Percentiles rank a stretch among this genome's conserved stretches.
Conservation (phyloP, 2,888 invertebrate genomes). For the Philereme transversata region DNA sequence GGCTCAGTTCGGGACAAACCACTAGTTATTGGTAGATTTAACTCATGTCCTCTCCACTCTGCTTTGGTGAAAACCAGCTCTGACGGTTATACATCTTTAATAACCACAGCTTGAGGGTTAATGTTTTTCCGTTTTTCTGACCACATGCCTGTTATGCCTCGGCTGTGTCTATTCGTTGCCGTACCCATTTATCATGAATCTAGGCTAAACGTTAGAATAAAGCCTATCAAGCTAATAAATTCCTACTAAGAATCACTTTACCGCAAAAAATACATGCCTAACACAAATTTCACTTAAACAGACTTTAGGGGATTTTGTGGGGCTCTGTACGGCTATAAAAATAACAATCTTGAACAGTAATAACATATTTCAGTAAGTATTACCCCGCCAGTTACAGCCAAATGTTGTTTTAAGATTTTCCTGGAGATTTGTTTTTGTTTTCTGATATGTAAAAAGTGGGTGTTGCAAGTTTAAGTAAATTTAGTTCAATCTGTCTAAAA, state of each 20-base stretch:
- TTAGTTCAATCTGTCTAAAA: no score
- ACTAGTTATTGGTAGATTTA: no score
- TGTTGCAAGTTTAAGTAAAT: no score
- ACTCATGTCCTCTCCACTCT: no score
- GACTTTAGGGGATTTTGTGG: constrained; percentile 61
- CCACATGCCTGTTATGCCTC: neutral
- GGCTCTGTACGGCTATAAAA: constrained; percentile 58
- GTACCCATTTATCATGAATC: no score
- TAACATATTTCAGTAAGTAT: constrained; percentile 44
- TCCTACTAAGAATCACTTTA: constrained; percentile 55
- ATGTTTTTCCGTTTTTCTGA: constrained; percentile 12
- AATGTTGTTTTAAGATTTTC: constrained; percentile 17
- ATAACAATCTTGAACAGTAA: constrained; percentile 52
- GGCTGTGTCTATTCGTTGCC: no score
- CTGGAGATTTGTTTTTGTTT: constrained; percentile 4
- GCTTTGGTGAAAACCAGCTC: no score
- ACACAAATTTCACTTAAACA: constrained; percentile 70
- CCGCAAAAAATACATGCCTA: constrained; percentile 53
- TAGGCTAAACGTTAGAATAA: constrained; percentile 11
- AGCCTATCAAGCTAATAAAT: constrained; percentile 36
- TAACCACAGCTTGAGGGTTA: no score
- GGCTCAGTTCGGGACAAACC: no score
- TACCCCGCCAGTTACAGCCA: constrained; percentile 23
- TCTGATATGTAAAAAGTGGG: neutral
- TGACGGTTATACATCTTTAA: no score